These are phyloP conservation scores for Brachionus manjavacas DNA, from an alignment of 1,140 invertebrate genomes.

Conservation along the genomic window DNA sequence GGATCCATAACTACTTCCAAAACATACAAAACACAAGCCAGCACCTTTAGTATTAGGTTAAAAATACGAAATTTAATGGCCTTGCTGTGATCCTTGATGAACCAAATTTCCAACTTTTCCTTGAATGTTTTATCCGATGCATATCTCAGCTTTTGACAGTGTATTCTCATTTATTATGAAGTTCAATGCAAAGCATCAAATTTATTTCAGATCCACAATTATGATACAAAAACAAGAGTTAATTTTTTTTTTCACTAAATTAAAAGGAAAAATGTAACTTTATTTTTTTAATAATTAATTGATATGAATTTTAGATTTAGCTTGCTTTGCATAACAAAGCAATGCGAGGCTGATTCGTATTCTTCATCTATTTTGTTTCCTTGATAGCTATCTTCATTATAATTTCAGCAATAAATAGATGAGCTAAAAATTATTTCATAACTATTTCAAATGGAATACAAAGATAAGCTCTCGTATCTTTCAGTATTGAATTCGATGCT, in stretches of 20 bases:
- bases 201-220: background rate
- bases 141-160: conserved; percentile 31
- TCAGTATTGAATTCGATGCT: background rate
- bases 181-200: background rate
- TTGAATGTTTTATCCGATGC: conserved; percentile 41
- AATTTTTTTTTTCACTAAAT: conserved; percentile 10
- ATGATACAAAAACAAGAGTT: background rate
- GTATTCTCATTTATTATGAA: conserved; percentile 22
- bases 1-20: conserved; percentile 76
- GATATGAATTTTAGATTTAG: background rate
- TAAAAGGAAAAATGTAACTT: background rate
- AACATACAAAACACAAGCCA: conserved; percentile 87
- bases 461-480: background rate
- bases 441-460: background rate
- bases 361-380: background rate
- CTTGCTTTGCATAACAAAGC: background rate
- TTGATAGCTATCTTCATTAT: conserved; percentile 17
- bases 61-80: conserved; percentile 68
- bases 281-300: background rate
- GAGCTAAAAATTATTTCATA: background rate
- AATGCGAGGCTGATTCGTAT: background rate
- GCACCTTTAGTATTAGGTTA: conserved; percentile 84
- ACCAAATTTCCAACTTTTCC: conserved; percentile 42
- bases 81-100: conserved; percentile 36
- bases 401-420: background rate